Conservation (phyloP, 2,797 vertebrate species). For the Enteromius treurensis region DNA sequence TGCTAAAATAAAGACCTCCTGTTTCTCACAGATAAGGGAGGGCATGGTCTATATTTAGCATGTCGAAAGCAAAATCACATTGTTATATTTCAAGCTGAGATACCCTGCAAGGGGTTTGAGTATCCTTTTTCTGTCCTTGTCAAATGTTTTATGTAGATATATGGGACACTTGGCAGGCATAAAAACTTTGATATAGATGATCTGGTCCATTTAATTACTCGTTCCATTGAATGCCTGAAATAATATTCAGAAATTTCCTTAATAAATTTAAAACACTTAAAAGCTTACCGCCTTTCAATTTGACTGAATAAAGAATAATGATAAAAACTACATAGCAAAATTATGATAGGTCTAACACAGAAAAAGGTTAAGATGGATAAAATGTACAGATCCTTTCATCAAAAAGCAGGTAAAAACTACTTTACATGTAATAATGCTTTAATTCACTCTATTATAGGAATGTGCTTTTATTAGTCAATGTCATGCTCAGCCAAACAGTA, state of each 20-base stretch:
- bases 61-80: conserved; percentile 15
- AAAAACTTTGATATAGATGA: neutral
- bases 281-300: neutral
- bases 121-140: neutral
- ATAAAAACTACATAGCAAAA: neutral
- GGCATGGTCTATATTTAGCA: conserved; percentile 37
- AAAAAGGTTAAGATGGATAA: neutral
- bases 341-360: neutral
- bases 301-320: neutral
- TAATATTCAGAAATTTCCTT: neutral
- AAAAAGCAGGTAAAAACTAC: neutral
- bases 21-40: conserved; percentile 39
- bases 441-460: neutral
- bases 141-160: neutral
- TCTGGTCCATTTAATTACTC: neutral
- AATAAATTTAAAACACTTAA: neutral
- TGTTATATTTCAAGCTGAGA: conserved; percentile 36
- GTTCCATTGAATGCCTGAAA: neutral
- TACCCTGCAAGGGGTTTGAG: neutral
- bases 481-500: neutral
- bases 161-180: neutral
- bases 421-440: neutral
- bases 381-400: neutral
- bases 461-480: neutral
- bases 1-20: conserved; percentile 46